phyloP scores from a whole-genome alignment of 2,888 invertebrate genomes.

The Parthenolecanium corni region DNA sequence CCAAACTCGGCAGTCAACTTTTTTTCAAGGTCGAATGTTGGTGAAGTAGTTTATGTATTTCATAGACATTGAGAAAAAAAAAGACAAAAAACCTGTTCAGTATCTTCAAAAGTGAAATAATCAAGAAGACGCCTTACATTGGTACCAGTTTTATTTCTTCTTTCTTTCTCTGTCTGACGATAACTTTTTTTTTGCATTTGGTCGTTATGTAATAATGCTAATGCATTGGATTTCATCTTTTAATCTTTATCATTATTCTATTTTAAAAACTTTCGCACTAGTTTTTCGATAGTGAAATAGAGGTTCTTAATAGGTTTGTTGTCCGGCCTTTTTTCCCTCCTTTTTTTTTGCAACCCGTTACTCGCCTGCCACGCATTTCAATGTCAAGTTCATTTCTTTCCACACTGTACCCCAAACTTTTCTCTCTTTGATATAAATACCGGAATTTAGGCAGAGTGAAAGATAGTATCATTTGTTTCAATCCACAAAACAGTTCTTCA shows the following conservation, averaged over 20 bases:
- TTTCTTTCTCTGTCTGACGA: neutral
- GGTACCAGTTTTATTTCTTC: slow-evolving; percentile 10
- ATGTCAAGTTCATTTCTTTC: slow-evolving; percentile 26
- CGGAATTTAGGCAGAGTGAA: slow-evolving; percentile 6
- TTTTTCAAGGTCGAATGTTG: slow-evolving; percentile 7
- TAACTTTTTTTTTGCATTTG: neutral
- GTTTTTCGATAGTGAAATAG: slow-evolving; percentile 5
- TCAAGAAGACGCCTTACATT: slow-evolving; percentile 21
- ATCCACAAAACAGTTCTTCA: slow-evolving; percentile 9
- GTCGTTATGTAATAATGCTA: slow-evolving; percentile 15
- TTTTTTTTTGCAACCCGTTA: slow-evolving; percentile 22
- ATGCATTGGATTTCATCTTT: slow-evolving; percentile 19
- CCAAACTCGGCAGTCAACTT: neutral
- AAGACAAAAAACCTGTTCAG: slow-evolving; percentile 10
- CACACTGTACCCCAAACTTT: slow-evolving; percentile 3
- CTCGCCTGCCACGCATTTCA: slow-evolving; percentile 1
- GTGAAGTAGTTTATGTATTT: neutral
- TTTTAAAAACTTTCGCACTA: slow-evolving; percentile 21
- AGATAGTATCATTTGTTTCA: slow-evolving; percentile 12
- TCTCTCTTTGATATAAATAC: slow-evolving; percentile 15
- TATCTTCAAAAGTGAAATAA: slow-evolving; percentile 14
- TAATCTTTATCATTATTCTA: slow-evolving; percentile 9
- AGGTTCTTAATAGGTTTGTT: slow-evolving; percentile 25
- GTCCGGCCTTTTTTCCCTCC: neutral
- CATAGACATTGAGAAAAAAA: neutral